Evolutionary conservation across 2,888 invertebrate species (phyloP).

Genomic region (Chymomyza fuscimana): DNA sequence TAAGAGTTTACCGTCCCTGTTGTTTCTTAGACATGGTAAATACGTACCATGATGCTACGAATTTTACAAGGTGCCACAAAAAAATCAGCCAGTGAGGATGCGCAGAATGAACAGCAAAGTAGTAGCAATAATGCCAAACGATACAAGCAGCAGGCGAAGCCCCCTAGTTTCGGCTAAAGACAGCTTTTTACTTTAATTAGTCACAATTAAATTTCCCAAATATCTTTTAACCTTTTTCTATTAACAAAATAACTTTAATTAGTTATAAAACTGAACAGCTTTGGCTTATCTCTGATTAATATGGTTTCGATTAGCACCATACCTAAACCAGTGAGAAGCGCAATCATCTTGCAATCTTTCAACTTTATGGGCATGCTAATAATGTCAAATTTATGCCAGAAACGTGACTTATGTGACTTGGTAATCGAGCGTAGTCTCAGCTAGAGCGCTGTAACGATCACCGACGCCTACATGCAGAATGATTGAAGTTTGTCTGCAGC

Average conservation of each 20-base stretch:
- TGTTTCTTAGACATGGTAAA: too few species aligned
- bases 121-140: too few species aligned
- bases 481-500: background rate
- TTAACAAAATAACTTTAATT: background rate
- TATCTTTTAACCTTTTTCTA: background rate
- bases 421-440: slow-evolving; percentile 18
- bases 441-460: slow-evolving; percentile 14
- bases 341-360: slow-evolving; percentile 19
- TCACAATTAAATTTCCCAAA: background rate
- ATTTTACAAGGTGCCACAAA: too few species aligned
- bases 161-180: too few species aligned
- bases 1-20: too few species aligned
- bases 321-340: background rate
- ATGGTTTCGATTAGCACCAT: background rate
- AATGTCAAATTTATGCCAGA: slow-evolving; percentile 43
- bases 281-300: background rate
- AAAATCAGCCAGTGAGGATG: too few species aligned
- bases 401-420: slow-evolving; percentile 60
- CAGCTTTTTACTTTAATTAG: too few species aligned
- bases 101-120: too few species aligned
- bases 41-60: too few species aligned
- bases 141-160: too few species aligned
- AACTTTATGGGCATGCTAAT: slow-evolving; percentile 35
- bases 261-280: background rate
- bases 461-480: background rate